These are phyloP conservation scores for Eucriotettix oculatus DNA, from an alignment of 2,888 invertebrate species.

Conservation along the genomic window DNA sequence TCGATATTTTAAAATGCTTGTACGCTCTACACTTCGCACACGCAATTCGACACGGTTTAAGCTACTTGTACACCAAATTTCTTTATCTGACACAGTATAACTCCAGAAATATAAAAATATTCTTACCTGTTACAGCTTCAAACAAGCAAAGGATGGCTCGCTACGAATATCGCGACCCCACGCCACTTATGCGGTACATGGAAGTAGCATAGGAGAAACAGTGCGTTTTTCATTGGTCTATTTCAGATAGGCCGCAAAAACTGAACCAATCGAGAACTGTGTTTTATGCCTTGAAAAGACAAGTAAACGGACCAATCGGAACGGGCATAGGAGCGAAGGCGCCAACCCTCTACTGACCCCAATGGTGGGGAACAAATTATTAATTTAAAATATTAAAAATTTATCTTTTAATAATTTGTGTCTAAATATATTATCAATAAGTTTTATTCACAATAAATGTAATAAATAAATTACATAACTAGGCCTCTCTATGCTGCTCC, in stretches of 20 bases:
- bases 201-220: slow-evolving; percentile 28
- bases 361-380: too few relatives aligned
- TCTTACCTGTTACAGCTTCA: slow-evolving; percentile 40
- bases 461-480: too few relatives aligned
- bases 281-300: slow-evolving; percentile 8
- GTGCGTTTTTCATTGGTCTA: slow-evolving; percentile 31
- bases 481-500: too few relatives aligned
- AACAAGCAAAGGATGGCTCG: slow-evolving; percentile 38
- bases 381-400: not conserved
- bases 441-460: too few relatives aligned
- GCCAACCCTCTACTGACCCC: not conserved
- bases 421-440: too few relatives aligned
- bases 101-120: slow-evolving; percentile 35
- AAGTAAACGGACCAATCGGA: not conserved
- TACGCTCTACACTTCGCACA: slow-evolving; percentile 17
- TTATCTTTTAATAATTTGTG: too few relatives aligned
- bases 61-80: slow-evolving; percentile 11
- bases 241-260: slow-evolving; percentile 42
- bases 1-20: slow-evolving; percentile 18
- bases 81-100: slow-evolving; percentile 30
- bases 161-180: slow-evolving; percentile 45
- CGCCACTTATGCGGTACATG: slow-evolving; percentile 44
- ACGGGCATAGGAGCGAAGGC: not conserved
- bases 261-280: slow-evolving; percentile 30
- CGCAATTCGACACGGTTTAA: slow-evolving; percentile 21